phyloP scores from a whole-genome alignment of 2,888 invertebrate genomes.

The Cantharis flavilabris region DNA sequence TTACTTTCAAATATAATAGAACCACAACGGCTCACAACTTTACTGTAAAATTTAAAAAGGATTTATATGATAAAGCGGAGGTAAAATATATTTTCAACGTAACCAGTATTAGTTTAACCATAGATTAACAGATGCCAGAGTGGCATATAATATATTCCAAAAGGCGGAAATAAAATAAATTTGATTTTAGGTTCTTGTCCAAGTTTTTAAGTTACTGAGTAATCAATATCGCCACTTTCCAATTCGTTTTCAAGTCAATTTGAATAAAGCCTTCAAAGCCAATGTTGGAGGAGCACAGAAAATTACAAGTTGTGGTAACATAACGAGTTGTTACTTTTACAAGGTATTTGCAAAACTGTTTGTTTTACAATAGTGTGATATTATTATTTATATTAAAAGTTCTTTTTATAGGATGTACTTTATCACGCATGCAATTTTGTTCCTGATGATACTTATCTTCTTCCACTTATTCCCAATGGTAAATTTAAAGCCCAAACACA shows the following conservation, averaged over 20 bases:
- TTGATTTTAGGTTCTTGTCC: background rate
- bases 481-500: too few species aligned
- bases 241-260: background rate
- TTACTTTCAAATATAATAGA: background rate
- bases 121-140: too few species aligned
- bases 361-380: too few species aligned
- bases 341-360: background rate
- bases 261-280: background rate
- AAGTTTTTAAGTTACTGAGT: background rate
- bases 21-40: background rate
- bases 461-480: too few species aligned
- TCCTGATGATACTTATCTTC: too few species aligned
- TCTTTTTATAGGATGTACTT: background rate
- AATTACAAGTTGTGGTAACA: background rate
- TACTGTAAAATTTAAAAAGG: background rate
- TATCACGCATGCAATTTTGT: background rate
- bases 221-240: background rate
- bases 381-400: background rate
- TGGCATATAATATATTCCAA: too few species aligned
- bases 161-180: too few species aligned
- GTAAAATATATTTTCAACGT: background rate
- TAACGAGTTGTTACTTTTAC: background rate
- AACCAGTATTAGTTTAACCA: too few species aligned
- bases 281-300: background rate
- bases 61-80: background rate